Evolutionary conservation across 2,888 invertebrate species (phyloP), one percentile per base, ranked within the genome.

Genomic region (Zonitis immaculata): DNA sequence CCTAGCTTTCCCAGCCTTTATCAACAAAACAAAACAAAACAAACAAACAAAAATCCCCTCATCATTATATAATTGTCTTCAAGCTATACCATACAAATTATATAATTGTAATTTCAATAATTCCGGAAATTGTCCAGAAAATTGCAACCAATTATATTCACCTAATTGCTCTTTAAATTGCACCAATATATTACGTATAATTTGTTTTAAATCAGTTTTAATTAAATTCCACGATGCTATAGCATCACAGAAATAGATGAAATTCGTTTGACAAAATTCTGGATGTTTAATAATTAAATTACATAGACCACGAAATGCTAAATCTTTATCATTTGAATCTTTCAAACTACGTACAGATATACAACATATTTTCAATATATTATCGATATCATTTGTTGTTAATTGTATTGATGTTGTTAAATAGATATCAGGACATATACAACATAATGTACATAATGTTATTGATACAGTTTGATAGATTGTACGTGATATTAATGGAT

Each of bases 391-490:
- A 80, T 95, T 95, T 18, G 35, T 8, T 35, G 35, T 30, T 30
- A 9, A 45, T 47, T 9, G 9, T 47, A 16, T 28, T 47, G 18
- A 6, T 32, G 14, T 32, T 32, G 39, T 54, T 18, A 68, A 46
- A 8, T 59, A 56, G 16, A 96, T 95, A 83, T 94, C 91, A 76
- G 98, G 95, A 86, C 97, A 98, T 81, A 96, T 95, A 85, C 90
- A 93, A 85, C 98, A 98, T 83, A 99, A 90, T 80, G 97, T 95
- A 85, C 99, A 98, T 83, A 99, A 93, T 81, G 98, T 96, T 81
- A 99, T 96, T 81, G 98, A 97, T 76, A 98, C 98, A 74, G 99
- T 99, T 82, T 99, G 98, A 69, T 98, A 84, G 65, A 99, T 83
- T 6, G 98, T 98, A 80, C 98, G 95, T 30, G 97, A 95, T 52